These are phyloP conservation scores for Chunga burmeisteri DNA, from an alignment of 2,113 vertebrate species.

Conservation along the genomic window DNA sequence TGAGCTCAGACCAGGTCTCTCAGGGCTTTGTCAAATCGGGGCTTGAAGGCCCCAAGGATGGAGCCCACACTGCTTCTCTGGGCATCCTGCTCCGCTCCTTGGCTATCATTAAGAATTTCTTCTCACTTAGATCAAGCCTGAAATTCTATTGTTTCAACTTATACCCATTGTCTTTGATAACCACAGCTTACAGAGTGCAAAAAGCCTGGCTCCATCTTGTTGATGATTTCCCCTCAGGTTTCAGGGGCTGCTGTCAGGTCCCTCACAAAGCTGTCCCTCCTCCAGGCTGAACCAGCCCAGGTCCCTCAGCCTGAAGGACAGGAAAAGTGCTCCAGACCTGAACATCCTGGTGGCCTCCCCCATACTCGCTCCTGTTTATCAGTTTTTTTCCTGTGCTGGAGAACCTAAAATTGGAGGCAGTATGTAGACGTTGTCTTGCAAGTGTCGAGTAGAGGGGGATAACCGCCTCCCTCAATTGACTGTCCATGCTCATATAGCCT, in stretches of 20 bases:
- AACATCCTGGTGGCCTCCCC: neutral
- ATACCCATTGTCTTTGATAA: neutral
- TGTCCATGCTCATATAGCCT: neutral
- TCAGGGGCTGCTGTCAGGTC: rapidly evolving
- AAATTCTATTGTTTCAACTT: neutral
- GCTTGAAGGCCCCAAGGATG: neutral
- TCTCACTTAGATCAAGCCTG: neutral
- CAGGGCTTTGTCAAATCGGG: neutral
- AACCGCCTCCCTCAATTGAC: rapidly evolving
- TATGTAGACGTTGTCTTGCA: neutral
- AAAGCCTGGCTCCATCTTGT: neutral
- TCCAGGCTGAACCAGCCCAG: neutral
- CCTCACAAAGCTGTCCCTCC: neutral
- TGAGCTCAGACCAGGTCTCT: neutral
- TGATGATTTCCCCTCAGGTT: neutral
- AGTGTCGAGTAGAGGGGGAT: rapidly evolving
- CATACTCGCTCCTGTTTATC: neutral
- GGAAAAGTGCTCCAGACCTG: neutral
- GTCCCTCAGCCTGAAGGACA: neutral
- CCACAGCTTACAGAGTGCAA: neutral
- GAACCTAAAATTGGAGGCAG: neutral
- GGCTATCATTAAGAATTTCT: neutral
- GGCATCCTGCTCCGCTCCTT: neutral
- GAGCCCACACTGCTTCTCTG: neutral
- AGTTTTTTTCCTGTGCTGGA: neutral